Evolutionary conservation across 1,140 invertebrate genomes (phyloP).

Genomic region (Drosophila auraria): DNA sequence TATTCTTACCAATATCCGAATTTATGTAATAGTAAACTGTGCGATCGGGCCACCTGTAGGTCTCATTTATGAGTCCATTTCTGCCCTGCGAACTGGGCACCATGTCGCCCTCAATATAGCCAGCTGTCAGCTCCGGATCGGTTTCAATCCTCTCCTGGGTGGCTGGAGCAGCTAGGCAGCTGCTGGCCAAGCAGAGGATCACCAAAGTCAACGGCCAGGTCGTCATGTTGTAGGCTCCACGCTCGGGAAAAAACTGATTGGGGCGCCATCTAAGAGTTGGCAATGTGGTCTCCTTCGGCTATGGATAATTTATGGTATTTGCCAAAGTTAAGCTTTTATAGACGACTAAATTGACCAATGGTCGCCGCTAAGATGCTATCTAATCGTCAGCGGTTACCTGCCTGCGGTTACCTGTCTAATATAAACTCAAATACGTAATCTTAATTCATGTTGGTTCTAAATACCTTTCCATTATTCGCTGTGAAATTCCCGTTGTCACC

Average conservation of each 20-base stretch:
- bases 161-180: conserved; percentile 37
- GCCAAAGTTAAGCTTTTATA: conserved; percentile 20
- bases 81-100: conserved; percentile 24
- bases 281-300: background rate
- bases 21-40: conserved; percentile 88
- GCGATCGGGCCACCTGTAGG: conserved; percentile 87
- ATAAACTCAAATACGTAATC: conserved; percentile 12
- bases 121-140: conserved; percentile 68
- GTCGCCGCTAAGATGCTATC: conserved; percentile 32
- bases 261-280: background rate
- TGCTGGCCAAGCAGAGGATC: conserved; percentile 19
- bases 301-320: conserved; percentile 51
- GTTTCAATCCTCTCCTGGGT: conserved; percentile 25
- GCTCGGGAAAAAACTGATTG: conserved; percentile 14
- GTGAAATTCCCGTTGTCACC: background rate
- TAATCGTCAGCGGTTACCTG: conserved; percentile 16
- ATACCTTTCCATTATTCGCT: background rate
- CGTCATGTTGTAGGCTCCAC: conserved; percentile 31
- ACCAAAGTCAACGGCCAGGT: conserved; percentile 1
- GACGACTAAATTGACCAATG: conserved; percentile 21
- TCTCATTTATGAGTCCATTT: conserved; percentile 87
- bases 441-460: background rate
- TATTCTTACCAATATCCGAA: conserved; percentile 51
- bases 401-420: background rate
- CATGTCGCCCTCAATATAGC: conserved; percentile 72